Conservation (phyloP, 2,113 vertebrate genomes). For the Ramphastos sulfuratus region DNA sequence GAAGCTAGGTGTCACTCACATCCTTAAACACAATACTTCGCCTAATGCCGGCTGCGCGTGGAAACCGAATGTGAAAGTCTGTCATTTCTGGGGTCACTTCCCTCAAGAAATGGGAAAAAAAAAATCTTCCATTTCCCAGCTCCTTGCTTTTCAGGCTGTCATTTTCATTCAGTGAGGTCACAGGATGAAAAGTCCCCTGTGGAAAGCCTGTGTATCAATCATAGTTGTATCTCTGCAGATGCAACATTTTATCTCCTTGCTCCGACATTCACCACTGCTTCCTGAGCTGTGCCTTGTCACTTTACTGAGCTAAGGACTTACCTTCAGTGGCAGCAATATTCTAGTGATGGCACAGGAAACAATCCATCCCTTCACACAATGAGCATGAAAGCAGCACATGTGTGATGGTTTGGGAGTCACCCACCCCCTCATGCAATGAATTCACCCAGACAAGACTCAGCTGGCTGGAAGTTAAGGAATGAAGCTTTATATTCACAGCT, state of each 20-base stretch:
- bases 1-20: background rate
- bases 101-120: background rate
- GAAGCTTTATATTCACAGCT: too few relatives aligned
- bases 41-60: background rate
- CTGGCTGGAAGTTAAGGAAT: too few relatives aligned
- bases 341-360: background rate
- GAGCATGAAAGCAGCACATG: background rate
- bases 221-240: background rate
- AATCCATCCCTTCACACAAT: background rate
- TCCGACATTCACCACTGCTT: background rate
- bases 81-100: conserved; percentile 12
- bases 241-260: background rate
- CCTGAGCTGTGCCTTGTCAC: background rate
- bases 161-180: background rate
- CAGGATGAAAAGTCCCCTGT: background rate
- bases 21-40: background rate
- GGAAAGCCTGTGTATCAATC: background rate
- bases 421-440: too few relatives aligned
- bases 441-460: too few relatives aligned
- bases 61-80: background rate
- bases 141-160: conserved; percentile 3
- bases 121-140: background rate
- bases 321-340: background rate
- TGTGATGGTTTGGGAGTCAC: too few relatives aligned
- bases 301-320: background rate